Conservation (phyloP, 2,797 vertebrate genomes). For the Stomatorhinus walkeri region DNA sequence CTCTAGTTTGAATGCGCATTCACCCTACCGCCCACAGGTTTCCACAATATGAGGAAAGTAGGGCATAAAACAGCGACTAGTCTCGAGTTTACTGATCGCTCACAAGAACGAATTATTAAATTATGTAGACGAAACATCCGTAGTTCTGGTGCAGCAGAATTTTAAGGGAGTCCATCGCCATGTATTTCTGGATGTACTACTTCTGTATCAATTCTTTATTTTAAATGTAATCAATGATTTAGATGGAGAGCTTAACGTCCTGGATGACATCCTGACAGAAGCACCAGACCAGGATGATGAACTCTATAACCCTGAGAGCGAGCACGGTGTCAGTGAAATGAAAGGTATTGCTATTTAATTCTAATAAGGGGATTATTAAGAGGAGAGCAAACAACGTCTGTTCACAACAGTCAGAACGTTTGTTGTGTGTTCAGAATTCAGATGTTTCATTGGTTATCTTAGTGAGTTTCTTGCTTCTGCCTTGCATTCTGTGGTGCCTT, state of each 20-base stretch:
- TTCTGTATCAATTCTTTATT: background rate
- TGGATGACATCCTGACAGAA: slow-evolving; percentile 95
- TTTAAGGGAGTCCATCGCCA: background rate
- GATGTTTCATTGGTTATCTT: background rate
- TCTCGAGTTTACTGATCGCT: background rate
- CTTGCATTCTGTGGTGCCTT: background rate
- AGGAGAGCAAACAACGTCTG: background rate
- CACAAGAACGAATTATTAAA: background rate
- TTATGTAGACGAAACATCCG: background rate
- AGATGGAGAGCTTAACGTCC: slow-evolving; percentile 92
- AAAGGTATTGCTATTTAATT: slow-evolving; percentile 65
- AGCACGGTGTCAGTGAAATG: slow-evolving; percentile 82
- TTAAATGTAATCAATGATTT: slow-evolving; percentile 23
- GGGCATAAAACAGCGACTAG: background rate
- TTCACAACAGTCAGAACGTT: background rate
- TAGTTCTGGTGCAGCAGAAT: background rate
- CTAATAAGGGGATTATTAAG: background rate
- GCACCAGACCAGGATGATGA: slow-evolving; percentile 96
- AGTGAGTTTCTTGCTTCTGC: background rate
- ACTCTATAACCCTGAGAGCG: slow-evolving; percentile 90
- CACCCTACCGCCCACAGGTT: background rate
- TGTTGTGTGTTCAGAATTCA: background rate
- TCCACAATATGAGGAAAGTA: background rate
- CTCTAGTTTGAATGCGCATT: background rate
- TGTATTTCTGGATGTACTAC: background rate